Evolutionary conservation across 2,888 invertebrate genomes (phyloP).

Genomic region (Tridacna crocea): DNA sequence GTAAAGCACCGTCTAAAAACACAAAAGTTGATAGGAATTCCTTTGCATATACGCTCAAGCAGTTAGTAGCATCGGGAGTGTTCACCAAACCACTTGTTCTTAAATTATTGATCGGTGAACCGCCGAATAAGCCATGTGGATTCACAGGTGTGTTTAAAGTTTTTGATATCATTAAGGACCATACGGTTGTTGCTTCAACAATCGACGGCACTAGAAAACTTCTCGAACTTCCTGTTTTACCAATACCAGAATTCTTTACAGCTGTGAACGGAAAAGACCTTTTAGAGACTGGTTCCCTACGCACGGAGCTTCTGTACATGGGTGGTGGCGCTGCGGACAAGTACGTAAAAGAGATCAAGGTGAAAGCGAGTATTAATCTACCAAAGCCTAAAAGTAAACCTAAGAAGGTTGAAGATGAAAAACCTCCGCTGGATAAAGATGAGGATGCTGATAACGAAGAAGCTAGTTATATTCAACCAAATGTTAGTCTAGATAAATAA

Average conservation of each 20-base stretch:
- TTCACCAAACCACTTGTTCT: conserved; percentile 63
- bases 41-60: conserved; percentile 62
- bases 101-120: conserved; percentile 67
- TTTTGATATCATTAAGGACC: conserved; percentile 70
- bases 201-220: conserved; percentile 65
- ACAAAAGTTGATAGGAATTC: conserved; percentile 60
- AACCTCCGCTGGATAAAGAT: not conserved
- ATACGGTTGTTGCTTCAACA: conserved; percentile 70
- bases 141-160: conserved; percentile 72
- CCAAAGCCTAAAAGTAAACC: conserved; percentile 19
- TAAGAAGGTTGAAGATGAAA: not conserved
- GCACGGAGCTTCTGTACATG: conserved; percentile 52
- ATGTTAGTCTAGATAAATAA: conserved; percentile 17
- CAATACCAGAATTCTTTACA: conserved; percentile 66
- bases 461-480: conserved; percentile 15
- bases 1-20: conserved; percentile 60
- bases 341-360: conserved; percentile 70
- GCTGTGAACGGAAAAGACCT: conserved; percentile 67
- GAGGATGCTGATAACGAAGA: not conserved
- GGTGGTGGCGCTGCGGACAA: conserved; percentile 61
- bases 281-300: conserved; percentile 54
- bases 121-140: conserved; percentile 70
- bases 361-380: conserved; percentile 62
- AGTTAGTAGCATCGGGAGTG: conserved; percentile 63
- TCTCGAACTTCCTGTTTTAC: conserved; percentile 72